Evolutionary conservation across 2,888 invertebrate species (phyloP), one percentile per base, ranked within the genome.

Genomic region (Dinocampus coccinellae): DNA sequence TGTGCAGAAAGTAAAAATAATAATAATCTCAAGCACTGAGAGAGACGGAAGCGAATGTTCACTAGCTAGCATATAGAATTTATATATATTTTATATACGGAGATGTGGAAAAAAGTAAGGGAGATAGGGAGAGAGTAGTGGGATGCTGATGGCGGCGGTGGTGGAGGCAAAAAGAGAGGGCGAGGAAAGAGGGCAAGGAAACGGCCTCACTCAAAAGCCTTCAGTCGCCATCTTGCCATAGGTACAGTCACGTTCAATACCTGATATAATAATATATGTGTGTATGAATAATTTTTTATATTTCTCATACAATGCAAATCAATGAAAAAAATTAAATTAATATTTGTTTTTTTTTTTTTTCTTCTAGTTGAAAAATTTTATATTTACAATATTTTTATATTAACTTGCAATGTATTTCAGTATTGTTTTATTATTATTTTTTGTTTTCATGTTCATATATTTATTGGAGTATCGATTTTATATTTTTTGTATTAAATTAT

Each of bases 181-280:
- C 55, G 34, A 57, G 73, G 72, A 74, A 72, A 76, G 80, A 76
- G 81, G 80, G 81, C 76, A 77, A 80, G 82, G 83, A 82, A 84
- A 82, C 84, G 74, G 82, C 82, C 80, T 83, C 63, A 26, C 84
- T 84, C 82, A 81, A 85, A 85, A 81, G 80, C 80, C 73, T 70
- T 70, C 81, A 78, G 85, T 84, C 85, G 86, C 86, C 86, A 86
- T 86, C 85, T 86, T 86, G 85, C 82, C 78, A 76, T 80, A 78
- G 79, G 86, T 85, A 86, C 86, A 86, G 86, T 86, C 86, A 74
- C 66, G 76, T 70, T 69, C 80, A 79, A 75, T 79, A 79, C 69
- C 80, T 79, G 76, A 73, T 34, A 39, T n/a, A 26, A 36, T 34
- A 52, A 33, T 57, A 39, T 11, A 39, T 22, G 22, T 26, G 13